Base-by-base conservation (phyloP, 2,888 invertebrate genomes). In the Bimastos eiseni region DNA sequence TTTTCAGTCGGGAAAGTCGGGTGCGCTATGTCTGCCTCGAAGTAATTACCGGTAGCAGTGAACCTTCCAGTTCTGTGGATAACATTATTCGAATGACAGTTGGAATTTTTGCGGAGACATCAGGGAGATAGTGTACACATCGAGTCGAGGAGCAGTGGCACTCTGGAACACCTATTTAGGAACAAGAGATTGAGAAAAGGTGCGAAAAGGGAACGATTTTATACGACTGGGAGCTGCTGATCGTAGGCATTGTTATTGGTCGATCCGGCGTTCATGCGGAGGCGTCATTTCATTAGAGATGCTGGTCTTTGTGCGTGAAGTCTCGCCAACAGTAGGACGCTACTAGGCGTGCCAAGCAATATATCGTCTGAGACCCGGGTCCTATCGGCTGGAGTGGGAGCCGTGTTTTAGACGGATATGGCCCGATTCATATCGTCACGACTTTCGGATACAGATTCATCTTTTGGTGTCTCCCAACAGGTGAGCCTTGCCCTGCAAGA, bases 401-500 rank as follows among this genome's bases (percentile, higher is more conserved):
- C 86, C 33, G 34, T 36, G 34, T 24, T 34, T 24, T 33, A 37
- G 24, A 86, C 36, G 19, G 86, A 36, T 36, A 86, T 86, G 86
- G 86, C 86, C 24, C 86, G 86, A 24, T 33, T 86, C 36, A 4
- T 33, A 37, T 86, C 86, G 17, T 86, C 86, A 37, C 34, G 86
- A 24, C 86, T 86, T 34, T 86, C 86, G 86, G 86, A 86, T 37
- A 86, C 86, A 34, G 86, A 86, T 24, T 86, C 86, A 6, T 86
- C 86, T 34, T 86, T 86, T 37, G 86, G 86, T 37, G 34, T 86
- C 86, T 86, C 86, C 21, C 86, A 86, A 86, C 86, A 86, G 86
- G 86, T 86, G 86, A 86, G 86, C 19, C 30, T 33, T 34, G 21
- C 36, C 6, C 34, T 37, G 13, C 84, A 84, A 41, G 41, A 13